Conservation (phyloP, 2,888 invertebrate genomes). For the Eupithecia centaureata region DNA sequence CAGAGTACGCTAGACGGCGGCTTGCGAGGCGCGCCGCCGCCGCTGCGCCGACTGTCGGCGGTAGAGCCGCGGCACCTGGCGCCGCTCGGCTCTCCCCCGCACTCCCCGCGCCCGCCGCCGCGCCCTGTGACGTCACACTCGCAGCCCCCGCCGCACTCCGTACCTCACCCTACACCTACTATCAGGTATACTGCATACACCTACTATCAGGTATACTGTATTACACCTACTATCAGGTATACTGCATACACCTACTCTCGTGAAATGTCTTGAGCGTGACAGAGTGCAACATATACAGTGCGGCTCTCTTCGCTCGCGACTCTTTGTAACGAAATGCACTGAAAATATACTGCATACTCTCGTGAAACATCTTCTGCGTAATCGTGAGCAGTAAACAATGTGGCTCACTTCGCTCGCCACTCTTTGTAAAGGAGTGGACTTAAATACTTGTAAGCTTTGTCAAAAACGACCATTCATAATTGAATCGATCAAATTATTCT, state of each 20-base stretch:
- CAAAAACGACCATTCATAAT: neutral
- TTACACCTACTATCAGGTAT: slow-evolving; percentile 55
- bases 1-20: slow-evolving; percentile 88
- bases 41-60: slow-evolving; percentile 74
- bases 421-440: neutral
- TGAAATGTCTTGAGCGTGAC: neutral
- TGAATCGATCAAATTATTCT: neutral
- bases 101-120: slow-evolving; percentile 69
- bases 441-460: neutral
- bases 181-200: slow-evolving; percentile 11
- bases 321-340: neutral
- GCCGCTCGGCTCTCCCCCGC: slow-evolving; percentile 76
- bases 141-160: slow-evolving; percentile 55
- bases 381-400: neutral
- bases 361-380: neutral
- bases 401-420: neutral
- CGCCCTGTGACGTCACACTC: slow-evolving; percentile 60
- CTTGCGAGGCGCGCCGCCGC: slow-evolving; percentile 79
- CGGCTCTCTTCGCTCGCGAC: neutral
- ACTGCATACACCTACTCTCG: neutral
- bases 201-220: neutral
- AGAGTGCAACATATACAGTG: neutral
- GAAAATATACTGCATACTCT: no score
- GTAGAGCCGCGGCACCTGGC: slow-evolving; percentile 85
- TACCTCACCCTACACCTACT: slow-evolving; percentile 58